These are phyloP conservation scores for Ataeniobius toweri DNA, from an alignment of 2,797 vertebrate species.

Conservation along the genomic window DNA sequence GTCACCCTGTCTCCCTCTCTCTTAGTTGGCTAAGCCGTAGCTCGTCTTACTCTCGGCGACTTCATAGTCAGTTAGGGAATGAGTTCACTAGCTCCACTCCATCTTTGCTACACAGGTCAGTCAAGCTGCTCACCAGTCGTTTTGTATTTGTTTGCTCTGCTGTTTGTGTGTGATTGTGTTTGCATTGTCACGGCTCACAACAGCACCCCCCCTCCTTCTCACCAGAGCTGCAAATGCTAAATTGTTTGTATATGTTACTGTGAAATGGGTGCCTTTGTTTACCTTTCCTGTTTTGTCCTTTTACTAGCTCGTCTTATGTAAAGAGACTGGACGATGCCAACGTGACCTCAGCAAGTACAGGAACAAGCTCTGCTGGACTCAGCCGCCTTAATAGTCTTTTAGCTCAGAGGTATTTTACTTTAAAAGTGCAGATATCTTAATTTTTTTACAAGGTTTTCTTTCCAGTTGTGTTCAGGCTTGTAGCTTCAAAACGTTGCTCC, in stretches of 20 bases:
- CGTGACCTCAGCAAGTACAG: conserved; percentile 76
- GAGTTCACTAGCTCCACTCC: conserved; percentile 78
- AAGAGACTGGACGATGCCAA: conserved; percentile 81
- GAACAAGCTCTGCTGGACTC: conserved; percentile 73
- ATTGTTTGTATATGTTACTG: conserved; percentile 17
- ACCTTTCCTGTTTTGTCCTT: conserved; percentile 33
- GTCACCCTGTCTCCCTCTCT: conserved; percentile 56
- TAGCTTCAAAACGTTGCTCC: not conserved
- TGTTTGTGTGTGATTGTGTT: conserved; percentile 48
- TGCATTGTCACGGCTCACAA: conserved; percentile 40
- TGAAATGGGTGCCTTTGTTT: conserved; percentile 39
- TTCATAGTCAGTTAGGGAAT: conserved; percentile 79
- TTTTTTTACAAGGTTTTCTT: not conserved
- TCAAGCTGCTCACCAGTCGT: conserved; percentile 48
- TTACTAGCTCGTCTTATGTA: conserved; percentile 82
- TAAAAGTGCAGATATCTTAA: not conserved
- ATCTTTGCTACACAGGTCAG: conserved; percentile 82
- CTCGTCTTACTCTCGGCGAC: conserved; percentile 84
- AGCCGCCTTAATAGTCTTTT: conserved; percentile 77
- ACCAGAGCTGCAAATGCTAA: conserved; percentile 24
- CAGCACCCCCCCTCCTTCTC: not conserved
- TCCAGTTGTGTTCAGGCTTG: not conserved
- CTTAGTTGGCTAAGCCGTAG: conserved; percentile 82
- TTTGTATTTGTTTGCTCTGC: conserved; percentile 28
- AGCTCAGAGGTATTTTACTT: conserved; percentile 72